Base-by-base conservation (phyloP, 2,888 invertebrate species). In the Hartigia nigra region DNA sequence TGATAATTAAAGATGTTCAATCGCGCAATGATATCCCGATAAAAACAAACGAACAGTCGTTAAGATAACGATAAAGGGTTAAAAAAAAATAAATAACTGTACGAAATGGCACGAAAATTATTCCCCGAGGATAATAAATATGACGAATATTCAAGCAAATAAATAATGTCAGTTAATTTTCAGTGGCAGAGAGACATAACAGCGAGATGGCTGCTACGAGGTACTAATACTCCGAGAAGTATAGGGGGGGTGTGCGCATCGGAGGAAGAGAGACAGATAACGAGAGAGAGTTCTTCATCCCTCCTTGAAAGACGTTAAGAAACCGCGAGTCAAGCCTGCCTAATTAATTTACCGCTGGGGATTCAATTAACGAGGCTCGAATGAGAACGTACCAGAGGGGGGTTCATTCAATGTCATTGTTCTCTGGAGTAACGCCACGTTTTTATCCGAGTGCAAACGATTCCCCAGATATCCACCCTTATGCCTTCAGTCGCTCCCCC, bases 341-440 rank as follows among this genome's bases (percentile, higher is more conserved):
- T 83, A 81, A 82, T 82, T 84, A 80, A 81, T 82, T 82, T 78
- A 83, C 81, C 81, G 72, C 80, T 72, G 78, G 79, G 80, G 80
- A 81, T 82, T 82, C 84, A 81, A 82, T 85, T 81, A 82, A 81
- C 80, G 78, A 78, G 79, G 69, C 14, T 39, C 78, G 69, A 79
- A 70, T 12, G 75, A 76, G 32, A 37, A 37, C 31, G 55, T 23
- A 55, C 23, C 55, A 55, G 55, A 55, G 55, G 55, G 55, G 55
- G 55, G 55, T 9, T 55, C n/a, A n/a, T n/a, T n/a, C n/a, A n/a
- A n/a, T n/a, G 55, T 55, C 55, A 23, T 55, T 55, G 23, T 23
- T 23, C 55, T 23, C 55, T 23, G 1, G 23, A 23, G 23, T 23
- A 55, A 55, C 23, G 55, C 23, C 55, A 55, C 55, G 55, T 55